These are phyloP conservation scores for Pterois miles DNA, from an alignment of 2,797 vertebrate species.

Conservation along the genomic window DNA sequence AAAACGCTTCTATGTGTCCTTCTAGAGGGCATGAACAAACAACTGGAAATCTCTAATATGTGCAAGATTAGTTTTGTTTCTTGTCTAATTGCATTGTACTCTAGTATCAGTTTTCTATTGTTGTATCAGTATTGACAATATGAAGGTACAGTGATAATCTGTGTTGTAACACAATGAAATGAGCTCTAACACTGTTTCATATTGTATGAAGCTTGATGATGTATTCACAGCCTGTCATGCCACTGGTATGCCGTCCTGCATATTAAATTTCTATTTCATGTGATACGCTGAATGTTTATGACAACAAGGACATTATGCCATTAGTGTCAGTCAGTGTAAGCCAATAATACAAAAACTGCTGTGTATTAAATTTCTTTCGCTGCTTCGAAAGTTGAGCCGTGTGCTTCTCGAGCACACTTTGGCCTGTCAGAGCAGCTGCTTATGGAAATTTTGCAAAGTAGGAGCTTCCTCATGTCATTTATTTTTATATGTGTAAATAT, in stretches of 20 bases:
- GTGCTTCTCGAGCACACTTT: constrained; percentile 6
- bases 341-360: constrained; percentile 1
- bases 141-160: background rate
- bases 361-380: background rate
- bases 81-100: background rate
- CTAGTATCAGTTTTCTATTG: too few species aligned
- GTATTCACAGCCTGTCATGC: background rate
- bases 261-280: background rate
- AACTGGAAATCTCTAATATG: background rate
- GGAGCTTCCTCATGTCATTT: constrained; percentile 36
- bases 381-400: background rate
- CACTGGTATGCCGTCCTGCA: background rate
- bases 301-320: background rate
- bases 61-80: background rate
- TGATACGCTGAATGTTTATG: background rate
- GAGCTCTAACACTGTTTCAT: background rate
- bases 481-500: constrained; percentile 8
- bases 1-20: background rate
- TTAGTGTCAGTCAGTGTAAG: background rate
- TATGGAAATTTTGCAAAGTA: constrained; percentile 25
- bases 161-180: background rate
- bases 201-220: background rate
- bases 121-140: background rate
- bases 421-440: background rate
- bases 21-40: background rate